Percentiles rank a stretch among this genome's conserved stretches.
Conservation (phyloP, 2,797 vertebrate genomes). For the Garrulus glandarius region DNA sequence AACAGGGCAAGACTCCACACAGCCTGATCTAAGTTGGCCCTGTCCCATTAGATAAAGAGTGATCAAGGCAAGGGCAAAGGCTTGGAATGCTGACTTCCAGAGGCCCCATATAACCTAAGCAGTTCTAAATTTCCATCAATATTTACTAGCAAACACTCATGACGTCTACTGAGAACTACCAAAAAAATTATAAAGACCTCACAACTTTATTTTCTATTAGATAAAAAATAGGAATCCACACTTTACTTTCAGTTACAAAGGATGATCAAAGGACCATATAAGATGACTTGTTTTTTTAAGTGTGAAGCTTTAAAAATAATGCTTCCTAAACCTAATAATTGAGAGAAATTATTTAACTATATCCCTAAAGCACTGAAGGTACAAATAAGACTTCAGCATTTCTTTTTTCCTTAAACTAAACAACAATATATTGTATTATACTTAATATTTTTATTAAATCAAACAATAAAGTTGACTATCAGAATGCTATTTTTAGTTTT, state of each 20-base stretch:
- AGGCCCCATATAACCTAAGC: neutral
- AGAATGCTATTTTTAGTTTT: neutral
- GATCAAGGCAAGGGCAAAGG: rapidly evolving
- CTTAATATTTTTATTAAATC: neutral
- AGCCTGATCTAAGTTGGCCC: neutral
- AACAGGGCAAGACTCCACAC: neutral
- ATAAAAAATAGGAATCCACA: neutral
- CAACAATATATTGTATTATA: neutral
- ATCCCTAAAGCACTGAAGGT: neutral
- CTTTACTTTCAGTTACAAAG: neutral
- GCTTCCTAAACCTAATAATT: neutral
- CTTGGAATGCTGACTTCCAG: neutral
- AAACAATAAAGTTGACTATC: neutral
- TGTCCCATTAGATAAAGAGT: neutral
- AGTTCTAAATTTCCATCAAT: neutral
- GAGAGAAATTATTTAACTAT: neutral
- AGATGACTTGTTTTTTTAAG: neutral
- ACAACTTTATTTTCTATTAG: neutral
- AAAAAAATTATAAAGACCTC: neutral
- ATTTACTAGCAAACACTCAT: neutral
- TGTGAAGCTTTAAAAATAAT: neutral
- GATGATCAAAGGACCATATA: neutral
- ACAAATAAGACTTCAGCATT: neutral
- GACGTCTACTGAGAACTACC: neutral
- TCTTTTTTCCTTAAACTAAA: neutral